phyloP scores from a whole-genome alignment of 2,113 vertebrate species.

The Turdus rufiventris region DNA sequence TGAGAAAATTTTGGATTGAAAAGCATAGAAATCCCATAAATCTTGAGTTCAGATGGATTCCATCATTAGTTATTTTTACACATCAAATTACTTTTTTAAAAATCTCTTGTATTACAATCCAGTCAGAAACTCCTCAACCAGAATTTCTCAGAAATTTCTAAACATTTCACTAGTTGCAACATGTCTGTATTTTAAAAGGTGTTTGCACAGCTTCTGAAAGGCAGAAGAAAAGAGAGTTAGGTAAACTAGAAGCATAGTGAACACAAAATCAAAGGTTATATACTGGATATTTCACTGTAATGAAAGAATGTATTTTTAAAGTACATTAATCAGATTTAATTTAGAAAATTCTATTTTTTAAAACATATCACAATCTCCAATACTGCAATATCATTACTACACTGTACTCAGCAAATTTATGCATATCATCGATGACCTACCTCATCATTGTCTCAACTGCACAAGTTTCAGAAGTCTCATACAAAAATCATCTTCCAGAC shows the following conservation, averaged over 20 bases:
- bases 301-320: neutral
- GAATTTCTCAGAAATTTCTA: neutral
- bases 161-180: neutral
- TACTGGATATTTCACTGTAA: neutral
- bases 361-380: neutral
- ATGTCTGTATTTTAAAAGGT: neutral
- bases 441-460: neutral
- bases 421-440: neutral
- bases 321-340: neutral
- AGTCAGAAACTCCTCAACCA: neutral
- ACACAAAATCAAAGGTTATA: neutral
- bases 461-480: neutral
- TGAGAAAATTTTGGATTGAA: neutral
- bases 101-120: neutral
- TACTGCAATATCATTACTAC: neutral
- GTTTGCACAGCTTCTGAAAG: neutral
- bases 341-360: neutral
- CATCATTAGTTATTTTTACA: neutral
- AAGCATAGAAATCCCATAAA: neutral
- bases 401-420: neutral
- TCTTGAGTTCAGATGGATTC: neutral
- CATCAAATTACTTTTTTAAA: neutral
- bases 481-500: neutral
- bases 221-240: neutral
- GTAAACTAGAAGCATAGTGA: neutral